A percentile compares a stretch with the other conserved stretches of the same genome.
phyloP scores from a whole-genome alignment of 2,888 invertebrate genomes.

The Elmis aenea region DNA sequence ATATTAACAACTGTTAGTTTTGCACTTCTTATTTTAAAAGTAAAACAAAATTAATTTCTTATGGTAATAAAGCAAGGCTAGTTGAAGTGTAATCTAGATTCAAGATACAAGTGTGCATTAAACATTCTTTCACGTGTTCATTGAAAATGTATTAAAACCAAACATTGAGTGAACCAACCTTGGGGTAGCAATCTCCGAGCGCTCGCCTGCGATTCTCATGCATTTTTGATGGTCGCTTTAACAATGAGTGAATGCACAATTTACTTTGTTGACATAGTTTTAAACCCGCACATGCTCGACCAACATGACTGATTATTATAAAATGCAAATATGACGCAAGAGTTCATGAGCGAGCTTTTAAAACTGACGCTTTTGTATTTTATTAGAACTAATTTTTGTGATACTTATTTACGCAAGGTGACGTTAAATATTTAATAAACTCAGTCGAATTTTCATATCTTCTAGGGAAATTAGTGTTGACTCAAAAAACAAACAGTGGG shows the following conservation, averaged over 20 bases:
- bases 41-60: too few relatives aligned
- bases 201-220: constrained; percentile 36
- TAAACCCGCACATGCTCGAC: constrained; percentile 33
- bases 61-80: constrained; percentile 31
- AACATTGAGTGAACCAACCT: constrained; percentile 33
- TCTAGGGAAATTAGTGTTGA: too few relatives aligned
- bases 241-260: constrained; percentile 48
- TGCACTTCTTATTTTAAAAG: too few relatives aligned
- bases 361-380: too few relatives aligned
- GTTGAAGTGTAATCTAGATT: constrained; percentile 23
- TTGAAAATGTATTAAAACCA: constrained; percentile 48
- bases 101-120: constrained; percentile 22
- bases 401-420: too few relatives aligned
- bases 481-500: too few relatives aligned
- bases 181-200: constrained; percentile 22
- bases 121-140: constrained; percentile 43
- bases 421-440: too few relatives aligned
- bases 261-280: constrained; percentile 49
- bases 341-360: too few relatives aligned
- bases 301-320: constrained; percentile 14
- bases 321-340: constrained; percentile 15
- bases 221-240: constrained; percentile 44
- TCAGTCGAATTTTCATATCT: too few relatives aligned
- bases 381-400: too few relatives aligned
- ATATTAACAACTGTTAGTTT: too few relatives aligned